Evolutionary conservation across 2,113 vertebrate genomes (phyloP), one percentile per base, ranked within the genome.

Genomic region (Myrmecophaga tridactyla): DNA sequence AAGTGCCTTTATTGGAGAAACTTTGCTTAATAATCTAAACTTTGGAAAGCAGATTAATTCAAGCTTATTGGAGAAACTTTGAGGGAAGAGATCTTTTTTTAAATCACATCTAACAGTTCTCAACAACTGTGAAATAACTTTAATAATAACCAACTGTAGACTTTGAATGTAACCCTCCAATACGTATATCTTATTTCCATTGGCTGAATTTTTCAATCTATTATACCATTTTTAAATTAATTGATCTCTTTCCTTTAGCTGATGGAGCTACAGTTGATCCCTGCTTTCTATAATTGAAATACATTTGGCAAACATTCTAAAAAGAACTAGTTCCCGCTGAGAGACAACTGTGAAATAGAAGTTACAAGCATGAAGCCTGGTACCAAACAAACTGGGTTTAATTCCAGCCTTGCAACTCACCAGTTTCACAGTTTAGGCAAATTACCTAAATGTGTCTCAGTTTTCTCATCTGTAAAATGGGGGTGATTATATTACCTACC

Each of bases 61-160:
- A n/a, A n/a, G n/a, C n/a, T n/a, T n/a, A 73, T 15, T 39, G 31
- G 58, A 94, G 84, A 81, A 75, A 51, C n/a, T 58, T 29, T 1
- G 17, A 86, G 80, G 29, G 43, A 80, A 75, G 14, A 34, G 18
- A 51, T 80, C 21, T 89, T 92, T 70, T 83, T 46, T 89, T 53
- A 65, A 36, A 83, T 81, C 60, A 60, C 23, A 77, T 90, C 67
- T 43, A 88, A 69, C 21, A 88, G 43, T 90, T 92, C 36, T 96
- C 72, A 73, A 1, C 43, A 90, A n/a, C 36, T 94, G 89, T 92
- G 91, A 95, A 90, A 82, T 92, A 86, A 56, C n/a, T 87, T 2
- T 75, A 76, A 53, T 65, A 81, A 65, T 48, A 77, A 25, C 51
- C n/a, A 13, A 20, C 31, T 43, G 6, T 67, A 87, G 77, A 41